These are phyloP conservation scores for Platichthys flesus DNA, from an alignment of 2,113 vertebrate species.

Conservation along the genomic window DNA sequence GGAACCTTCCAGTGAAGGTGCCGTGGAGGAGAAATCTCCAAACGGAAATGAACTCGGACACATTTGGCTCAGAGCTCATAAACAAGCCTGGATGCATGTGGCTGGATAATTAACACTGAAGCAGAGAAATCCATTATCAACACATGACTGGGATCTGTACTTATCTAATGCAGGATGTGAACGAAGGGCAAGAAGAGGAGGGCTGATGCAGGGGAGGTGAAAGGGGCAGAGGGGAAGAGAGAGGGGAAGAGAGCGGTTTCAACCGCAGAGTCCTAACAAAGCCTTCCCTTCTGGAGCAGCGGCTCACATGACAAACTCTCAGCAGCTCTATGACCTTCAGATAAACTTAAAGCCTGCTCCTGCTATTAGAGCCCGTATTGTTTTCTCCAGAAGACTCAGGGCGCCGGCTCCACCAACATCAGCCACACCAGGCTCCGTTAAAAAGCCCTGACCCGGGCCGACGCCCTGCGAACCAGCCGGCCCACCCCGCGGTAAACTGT, in stretches of 20 bases:
- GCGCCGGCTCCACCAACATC: conserved; percentile 4
- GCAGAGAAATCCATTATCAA: conserved; percentile 5
- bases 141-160: not conserved
- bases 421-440: not conserved
- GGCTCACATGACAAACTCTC: conserved; percentile 56
- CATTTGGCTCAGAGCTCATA: not conserved
- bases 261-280: no score
- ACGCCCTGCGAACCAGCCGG: no score
- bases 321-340: conserved; percentile 42
- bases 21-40: not conserved
- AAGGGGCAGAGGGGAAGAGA: no score
- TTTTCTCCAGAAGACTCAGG: conserved; percentile 30
- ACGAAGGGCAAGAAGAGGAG: no score
- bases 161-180: no score
- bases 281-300: conserved; percentile 27
- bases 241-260: no score
- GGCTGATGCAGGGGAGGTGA: no score
- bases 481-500: not conserved
- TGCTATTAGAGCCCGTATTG: conserved; percentile 13
- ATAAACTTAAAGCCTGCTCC: conserved; percentile 31
- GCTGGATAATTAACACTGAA: not conserved
- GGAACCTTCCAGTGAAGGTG: not conserved
- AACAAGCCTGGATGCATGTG: not conserved
- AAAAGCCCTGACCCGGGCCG: no score
- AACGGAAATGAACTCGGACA: no score